Percentiles rank a stretch among this genome's conserved stretches.
phyloP scores from a whole-genome alignment of 2,113 vertebrate genomes.

The Macaca fascicularis region DNA sequence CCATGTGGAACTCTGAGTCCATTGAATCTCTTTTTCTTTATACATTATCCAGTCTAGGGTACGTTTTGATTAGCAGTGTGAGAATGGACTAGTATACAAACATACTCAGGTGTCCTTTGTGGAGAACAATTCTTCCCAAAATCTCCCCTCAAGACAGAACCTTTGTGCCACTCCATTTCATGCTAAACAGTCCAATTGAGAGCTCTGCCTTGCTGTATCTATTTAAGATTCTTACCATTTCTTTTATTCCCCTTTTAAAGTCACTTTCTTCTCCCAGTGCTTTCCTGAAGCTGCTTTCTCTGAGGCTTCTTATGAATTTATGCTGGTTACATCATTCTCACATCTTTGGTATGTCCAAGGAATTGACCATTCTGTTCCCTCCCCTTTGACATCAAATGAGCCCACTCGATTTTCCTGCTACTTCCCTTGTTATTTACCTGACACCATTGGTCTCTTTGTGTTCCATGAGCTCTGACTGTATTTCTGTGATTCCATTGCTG shows the following conservation, averaged over 20 bases:
- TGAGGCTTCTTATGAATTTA: neutral
- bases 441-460: fast-evolving
- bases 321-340: neutral
- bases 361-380: neutral
- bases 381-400: fast-evolving
- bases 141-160: neutral
- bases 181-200: neutral
- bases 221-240: too few species aligned
- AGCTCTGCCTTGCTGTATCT: fast-evolving
- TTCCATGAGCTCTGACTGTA: neutral
- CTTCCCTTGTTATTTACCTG: fast-evolving
- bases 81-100: too few species aligned
- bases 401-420: fast-evolving
- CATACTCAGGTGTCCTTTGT: fast-evolving
- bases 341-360: fast-evolving
- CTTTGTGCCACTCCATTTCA: fast-evolving
- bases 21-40: too few species aligned
- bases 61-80: too few species aligned
- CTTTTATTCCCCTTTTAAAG: neutral
- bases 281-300: neutral
- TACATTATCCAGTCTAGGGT: too few species aligned
- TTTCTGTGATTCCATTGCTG: too few species aligned
- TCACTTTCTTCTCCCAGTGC: neutral
- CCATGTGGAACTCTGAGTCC: too few species aligned
- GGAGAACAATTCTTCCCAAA: neutral